These are phyloP conservation scores for Notarius lentiginosus DNA, from an alignment of 2,113 vertebrate species.

Conservation along the genomic window DNA sequence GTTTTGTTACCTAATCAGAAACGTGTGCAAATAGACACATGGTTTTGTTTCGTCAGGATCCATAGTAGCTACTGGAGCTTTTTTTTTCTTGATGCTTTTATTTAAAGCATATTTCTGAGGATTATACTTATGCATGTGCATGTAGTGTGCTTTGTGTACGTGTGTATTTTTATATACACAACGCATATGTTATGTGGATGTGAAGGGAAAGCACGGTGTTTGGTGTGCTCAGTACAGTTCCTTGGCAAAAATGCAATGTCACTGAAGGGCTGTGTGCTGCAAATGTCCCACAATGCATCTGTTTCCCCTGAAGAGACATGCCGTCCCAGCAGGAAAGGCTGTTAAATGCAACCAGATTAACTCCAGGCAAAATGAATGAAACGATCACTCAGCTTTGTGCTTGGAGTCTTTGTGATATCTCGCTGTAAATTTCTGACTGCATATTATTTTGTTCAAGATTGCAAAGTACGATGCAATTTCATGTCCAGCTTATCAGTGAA, in stretches of 20 bases:
- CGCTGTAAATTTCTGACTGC: neutral
- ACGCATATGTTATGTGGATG: neutral
- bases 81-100: neutral
- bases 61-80: neutral
- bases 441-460: neutral
- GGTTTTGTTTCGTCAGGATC: neutral
- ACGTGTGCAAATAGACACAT: neutral
- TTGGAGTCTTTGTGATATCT: neutral
- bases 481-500: conserved; percentile 31
- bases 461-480: neutral
- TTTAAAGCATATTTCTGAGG: neutral
- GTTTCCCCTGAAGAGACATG: conserved; percentile 5
- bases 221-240: neutral
- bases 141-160: neutral
- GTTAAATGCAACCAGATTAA: conserved; percentile 19
- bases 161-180: conserved; percentile 3
- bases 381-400: neutral
- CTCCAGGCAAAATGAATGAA: neutral
- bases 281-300: conserved; percentile 20
- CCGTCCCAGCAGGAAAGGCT: conserved; percentile 25
- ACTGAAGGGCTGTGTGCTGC: neutral
- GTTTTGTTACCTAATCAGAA: neutral
- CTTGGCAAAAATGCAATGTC: neutral
- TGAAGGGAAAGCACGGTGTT: neutral
- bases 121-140: neutral